Evolutionary conservation across 2,113 vertebrate species (phyloP).

Genomic region (Oncorhynchus tshawytscha): DNA sequence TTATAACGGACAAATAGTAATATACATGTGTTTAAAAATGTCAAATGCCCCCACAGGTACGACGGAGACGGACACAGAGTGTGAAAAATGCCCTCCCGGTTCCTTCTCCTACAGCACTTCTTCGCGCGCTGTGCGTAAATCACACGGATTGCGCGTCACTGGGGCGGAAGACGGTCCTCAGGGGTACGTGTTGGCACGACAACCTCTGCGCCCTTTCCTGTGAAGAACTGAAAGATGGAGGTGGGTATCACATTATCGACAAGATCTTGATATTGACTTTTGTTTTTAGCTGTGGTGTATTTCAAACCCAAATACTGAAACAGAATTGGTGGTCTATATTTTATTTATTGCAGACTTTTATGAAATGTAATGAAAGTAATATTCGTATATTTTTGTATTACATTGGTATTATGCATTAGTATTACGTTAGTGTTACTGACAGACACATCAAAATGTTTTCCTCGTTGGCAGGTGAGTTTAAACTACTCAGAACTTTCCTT

Average conservation of each 20-base stretch:
- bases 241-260: constrained; percentile 33
- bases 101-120: constrained; percentile 62
- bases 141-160: constrained; percentile 54
- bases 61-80: constrained; percentile 50
- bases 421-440: not conserved
- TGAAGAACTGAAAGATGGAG: constrained; percentile 37
- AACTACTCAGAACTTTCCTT: constrained; percentile 33
- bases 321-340: no score
- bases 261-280: no score
- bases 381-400: not conserved
- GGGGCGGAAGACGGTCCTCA: constrained; percentile 27
- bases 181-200: constrained; percentile 43
- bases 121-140: constrained; percentile 45
- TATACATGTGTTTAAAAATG: not conserved
- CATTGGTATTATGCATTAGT: not conserved
- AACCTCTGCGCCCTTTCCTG: constrained; percentile 59
- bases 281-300: no score
- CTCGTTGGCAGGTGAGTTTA: constrained; percentile 30
- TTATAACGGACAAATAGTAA: not conserved
- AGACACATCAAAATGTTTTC: not conserved
- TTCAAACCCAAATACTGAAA: no score
- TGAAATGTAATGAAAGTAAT: not conserved
- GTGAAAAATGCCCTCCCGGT: constrained; percentile 55
- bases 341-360: not conserved
- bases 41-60: constrained; percentile 52